Percentiles rank a stretch among this genome's conserved stretches.
Conservation (phyloP, 2,113 vertebrate species). For the Eulemur macaco region DNA sequence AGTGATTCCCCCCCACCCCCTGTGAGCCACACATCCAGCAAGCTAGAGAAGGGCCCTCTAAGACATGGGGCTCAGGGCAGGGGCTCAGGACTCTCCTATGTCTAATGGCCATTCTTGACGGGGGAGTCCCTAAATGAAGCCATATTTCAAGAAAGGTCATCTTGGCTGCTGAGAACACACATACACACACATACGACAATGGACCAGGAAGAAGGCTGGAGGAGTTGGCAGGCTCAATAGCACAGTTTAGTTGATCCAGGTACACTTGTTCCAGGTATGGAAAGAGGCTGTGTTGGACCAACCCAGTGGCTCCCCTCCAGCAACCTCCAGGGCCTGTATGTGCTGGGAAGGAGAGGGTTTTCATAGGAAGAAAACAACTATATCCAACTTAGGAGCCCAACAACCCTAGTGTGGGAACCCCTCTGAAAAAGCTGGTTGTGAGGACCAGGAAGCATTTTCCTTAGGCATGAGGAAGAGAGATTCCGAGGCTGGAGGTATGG, state of each 20-base stretch:
- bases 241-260: background rate
- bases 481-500: background rate
- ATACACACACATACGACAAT: no score
- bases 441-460: background rate
- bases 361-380: background rate
- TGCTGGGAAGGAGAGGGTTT: background rate
- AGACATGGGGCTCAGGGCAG: background rate
- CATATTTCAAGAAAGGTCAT: background rate
- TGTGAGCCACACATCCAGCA: background rate
- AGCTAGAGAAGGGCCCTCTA: background rate
- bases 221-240: background rate
- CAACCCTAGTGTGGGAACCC: background rate
- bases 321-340: background rate
- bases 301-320: background rate
- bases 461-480: background rate
- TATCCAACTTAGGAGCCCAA: background rate
- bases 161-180: background rate
- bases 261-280: background rate
- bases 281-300: background rate
- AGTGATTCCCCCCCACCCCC: background rate
- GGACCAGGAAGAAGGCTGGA: background rate
- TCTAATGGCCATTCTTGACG: background rate
- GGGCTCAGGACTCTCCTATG: background rate
- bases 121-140: background rate
- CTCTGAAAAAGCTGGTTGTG: background rate